These are phyloP conservation scores for Platerodrilus igneus DNA, from an alignment of 2,888 invertebrate species.

Conservation along the genomic window DNA sequence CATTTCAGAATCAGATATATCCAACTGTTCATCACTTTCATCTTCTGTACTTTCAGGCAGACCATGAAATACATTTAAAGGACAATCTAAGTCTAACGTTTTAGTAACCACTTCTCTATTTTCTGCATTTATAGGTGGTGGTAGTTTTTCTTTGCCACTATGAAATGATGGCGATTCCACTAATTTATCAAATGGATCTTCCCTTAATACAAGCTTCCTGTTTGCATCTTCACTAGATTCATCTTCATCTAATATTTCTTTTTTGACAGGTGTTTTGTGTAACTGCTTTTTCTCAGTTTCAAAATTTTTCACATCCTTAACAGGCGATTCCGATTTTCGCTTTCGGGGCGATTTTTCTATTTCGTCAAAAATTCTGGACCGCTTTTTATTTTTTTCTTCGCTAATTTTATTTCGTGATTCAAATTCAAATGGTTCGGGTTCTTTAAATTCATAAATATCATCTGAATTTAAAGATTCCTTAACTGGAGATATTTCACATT, in stretches of 20 bases:
- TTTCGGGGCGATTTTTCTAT: slow-evolving; percentile 41
- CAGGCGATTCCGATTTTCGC: slow-evolving; percentile 32
- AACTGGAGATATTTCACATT: slow-evolving; percentile 31
- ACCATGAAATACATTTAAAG: slow-evolving; percentile 47
- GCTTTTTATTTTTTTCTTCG: slow-evolving; percentile 43
- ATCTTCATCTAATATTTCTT: slow-evolving; percentile 27
- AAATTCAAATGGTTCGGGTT: slow-evolving; percentile 83
- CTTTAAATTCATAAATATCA: slow-evolving; percentile 85
- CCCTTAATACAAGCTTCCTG: slow-evolving; percentile 30
- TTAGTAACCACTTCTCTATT: slow-evolving; percentile 31
- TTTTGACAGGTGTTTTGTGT: slow-evolving; percentile 28
- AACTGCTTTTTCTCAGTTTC: slow-evolving; percentile 31
- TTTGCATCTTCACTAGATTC: slow-evolving; percentile 35
- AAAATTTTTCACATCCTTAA: slow-evolving; percentile 28
- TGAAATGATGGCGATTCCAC: slow-evolving; percentile 53
- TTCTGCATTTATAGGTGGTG: slow-evolving; percentile 16
- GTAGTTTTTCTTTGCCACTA: slow-evolving; percentile 35
- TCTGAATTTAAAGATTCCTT: slow-evolving; percentile 40
- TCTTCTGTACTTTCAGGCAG: slow-evolving; percentile 46
- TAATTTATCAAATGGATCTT: slow-evolving; percentile 53
- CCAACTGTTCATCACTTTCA: slow-evolving; percentile 56
- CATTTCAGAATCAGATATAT: slow-evolving; percentile 60
- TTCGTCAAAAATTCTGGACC: slow-evolving; percentile 44
- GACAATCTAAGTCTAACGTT: slow-evolving; percentile 40
- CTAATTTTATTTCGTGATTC: slow-evolving; percentile 56